Base-by-base conservation (phyloP, 2,888 invertebrate genomes). In the Chymomyza fuscimana region DNA sequence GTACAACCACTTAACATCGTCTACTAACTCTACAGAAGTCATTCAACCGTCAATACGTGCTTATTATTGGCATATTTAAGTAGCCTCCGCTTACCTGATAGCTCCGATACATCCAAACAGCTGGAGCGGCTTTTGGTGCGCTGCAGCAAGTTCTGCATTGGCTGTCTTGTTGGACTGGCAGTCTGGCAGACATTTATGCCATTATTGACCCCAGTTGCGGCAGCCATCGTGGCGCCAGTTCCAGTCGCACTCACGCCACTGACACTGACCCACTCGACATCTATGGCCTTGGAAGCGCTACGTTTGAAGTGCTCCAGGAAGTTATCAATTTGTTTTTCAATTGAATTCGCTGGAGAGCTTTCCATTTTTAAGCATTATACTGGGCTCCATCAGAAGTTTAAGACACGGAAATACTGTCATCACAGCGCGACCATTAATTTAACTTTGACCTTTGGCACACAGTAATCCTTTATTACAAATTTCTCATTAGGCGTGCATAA, bases 321-420 rank as follows among this genome's bases (percentile, higher is more conserved):
- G 93, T 95, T 95, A 94, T 96, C 96, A 93, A 96, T 96, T 93
- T 96, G 96, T 88, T 95, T 95, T 93, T 96, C 96, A 91, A 96
- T 95, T 83, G 94, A 95, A 80, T 94, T 94, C 66, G 90, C 89
- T 85, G 95, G 94, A 79, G 95, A 94, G 85, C 80, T 90, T 79
- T 91, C 91, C 91, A 91, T 91, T 64, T 69, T 80, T 52, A 19
- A 22, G 25, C 12, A 22, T 25, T 25, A 40, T 16, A 40, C 40
- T 5, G 7, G 3, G 16, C 16, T 54, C 54, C 22, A 16, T 54
- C 5, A 19, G 22, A 7, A 9, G 1, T 22, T 9, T 5, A n/a
- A 54, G 19, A 54, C 29, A 58, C 6, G 58, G 29, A 15, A 19
- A 12, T 22, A 19, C 54, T 22, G 19, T 15, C 19, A 9, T 16